Conservation (phyloP, 2,888 invertebrate species). For the Rotaria magnacalcarata region DNA sequence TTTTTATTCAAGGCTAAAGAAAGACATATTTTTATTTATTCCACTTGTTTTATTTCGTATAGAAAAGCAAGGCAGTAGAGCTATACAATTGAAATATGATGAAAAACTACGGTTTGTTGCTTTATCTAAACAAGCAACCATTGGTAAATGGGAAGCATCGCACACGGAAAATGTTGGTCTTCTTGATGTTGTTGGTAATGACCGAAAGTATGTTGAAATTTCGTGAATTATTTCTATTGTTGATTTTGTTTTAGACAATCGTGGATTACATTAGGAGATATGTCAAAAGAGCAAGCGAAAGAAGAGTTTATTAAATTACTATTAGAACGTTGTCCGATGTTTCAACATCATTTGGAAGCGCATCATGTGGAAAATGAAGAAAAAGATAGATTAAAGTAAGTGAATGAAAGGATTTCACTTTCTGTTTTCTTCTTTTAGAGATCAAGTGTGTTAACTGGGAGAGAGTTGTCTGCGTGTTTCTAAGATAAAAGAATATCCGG, state of each 20-base stretch:
- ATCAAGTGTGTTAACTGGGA: too few species aligned
- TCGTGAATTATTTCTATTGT: neutral
- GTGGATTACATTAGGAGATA: conserved; percentile 83
- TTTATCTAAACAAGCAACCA: conserved; percentile 80
- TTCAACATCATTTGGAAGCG: conserved; percentile 82
- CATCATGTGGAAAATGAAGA: conserved; percentile 79
- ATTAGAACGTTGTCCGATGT: conserved; percentile 80
- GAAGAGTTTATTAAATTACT: conserved; percentile 81
- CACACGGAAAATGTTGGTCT: conserved; percentile 75
- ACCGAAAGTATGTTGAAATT: conserved; percentile 66
- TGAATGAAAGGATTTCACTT: neutral
- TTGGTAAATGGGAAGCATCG: conserved; percentile 68
- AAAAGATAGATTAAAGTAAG: conserved; percentile 63
- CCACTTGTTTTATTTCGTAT: conserved; percentile 46
- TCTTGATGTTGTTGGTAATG: conserved; percentile 87
- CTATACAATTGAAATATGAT: conserved; percentile 84
- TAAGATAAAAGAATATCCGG: too few species aligned
- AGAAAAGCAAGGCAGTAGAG: conserved; percentile 92
- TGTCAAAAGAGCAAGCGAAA: conserved; percentile 81
- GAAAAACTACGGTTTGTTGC: conserved; percentile 85
- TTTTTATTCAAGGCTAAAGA: neutral
- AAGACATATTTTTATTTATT: too few species aligned
- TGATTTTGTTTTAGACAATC: conserved; percentile 65
- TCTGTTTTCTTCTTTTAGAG: too few species aligned
- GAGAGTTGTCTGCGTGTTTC: too few species aligned